Evolutionary conservation across 2,888 invertebrate genomes (phyloP).

Genomic region (Lasioglossum zephyrum): DNA sequence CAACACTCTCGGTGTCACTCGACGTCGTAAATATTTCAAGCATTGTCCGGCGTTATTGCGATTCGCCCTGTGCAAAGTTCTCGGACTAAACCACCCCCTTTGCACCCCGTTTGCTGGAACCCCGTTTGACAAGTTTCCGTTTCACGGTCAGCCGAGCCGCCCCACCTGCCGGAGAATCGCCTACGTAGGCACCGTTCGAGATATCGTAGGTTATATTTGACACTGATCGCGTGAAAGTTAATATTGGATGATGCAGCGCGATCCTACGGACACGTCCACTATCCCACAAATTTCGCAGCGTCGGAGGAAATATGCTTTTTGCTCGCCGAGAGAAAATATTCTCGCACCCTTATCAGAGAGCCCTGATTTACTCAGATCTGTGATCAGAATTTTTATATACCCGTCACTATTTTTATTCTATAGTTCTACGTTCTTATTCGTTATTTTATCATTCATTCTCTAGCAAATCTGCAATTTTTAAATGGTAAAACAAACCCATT

Average conservation of each 20-base stretch:
- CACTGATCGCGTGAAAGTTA: slow-evolving; percentile 3
- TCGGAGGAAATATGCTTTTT: neutral
- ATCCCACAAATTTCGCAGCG: neutral
- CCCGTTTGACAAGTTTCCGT: slow-evolving; percentile 38
- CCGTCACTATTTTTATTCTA: neutral
- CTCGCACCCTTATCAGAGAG: neutral
- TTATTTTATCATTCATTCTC: neutral
- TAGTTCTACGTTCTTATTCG: too few species aligned
- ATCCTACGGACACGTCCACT: neutral
- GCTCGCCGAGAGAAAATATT: neutral
- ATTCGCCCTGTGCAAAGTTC: slow-evolving; percentile 29
- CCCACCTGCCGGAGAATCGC: neutral
- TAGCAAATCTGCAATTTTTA: too few species aligned
- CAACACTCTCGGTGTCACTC: neutral
- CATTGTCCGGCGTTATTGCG: slow-evolving; percentile 5
- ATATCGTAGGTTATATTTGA: slow-evolving; percentile 6
- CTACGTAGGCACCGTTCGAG: neutral
- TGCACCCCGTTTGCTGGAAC: neutral
- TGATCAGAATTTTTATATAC: neutral
- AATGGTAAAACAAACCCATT: too few species aligned
- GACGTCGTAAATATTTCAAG: slow-evolving; percentile 47
- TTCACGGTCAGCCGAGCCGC: slow-evolving; percentile 50
- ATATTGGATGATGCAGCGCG: slow-evolving; percentile 9
- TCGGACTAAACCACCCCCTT: slow-evolving; percentile 2
- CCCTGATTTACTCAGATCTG: neutral